Base-by-base conservation (phyloP, 2,888 invertebrate species). In the Ochropleura plecta region DNA sequence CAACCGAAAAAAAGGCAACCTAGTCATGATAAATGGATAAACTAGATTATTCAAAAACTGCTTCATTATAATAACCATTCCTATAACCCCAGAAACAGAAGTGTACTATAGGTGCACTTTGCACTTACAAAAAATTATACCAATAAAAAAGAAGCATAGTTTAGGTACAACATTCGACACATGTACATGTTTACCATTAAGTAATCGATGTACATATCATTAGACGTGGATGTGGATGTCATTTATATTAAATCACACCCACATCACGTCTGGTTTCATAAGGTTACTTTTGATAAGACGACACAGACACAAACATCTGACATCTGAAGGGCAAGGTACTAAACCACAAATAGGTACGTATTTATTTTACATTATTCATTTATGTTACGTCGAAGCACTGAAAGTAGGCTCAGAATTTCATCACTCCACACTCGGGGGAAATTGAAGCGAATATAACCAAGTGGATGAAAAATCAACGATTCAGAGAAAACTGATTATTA, bases 381-480 rank as follows among this genome's bases (percentile, higher is more conserved):
- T 44, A 20, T n/a, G 44, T 68, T 68, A 42, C 53, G 65, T 75
- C 48, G 42, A 57, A 42, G 30, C 12, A 48, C 57, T 53, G 20
- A 16, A 18, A 57, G 40, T 42, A 63, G 5, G 51, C 51, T 62
- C 49, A 49, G 64, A 66, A 30, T 78, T 66, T 44, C 44, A 80
- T 59, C 49, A 42, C 46, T 53, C 42, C 48, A 69, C 53, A 66
- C 83, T 71, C 76, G 16, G 30, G 76, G 63, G 62, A 76, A 76
- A 82, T 76, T 76, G 51, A 51, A 66, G 46, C 60, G 48, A 79
- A 76, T 16, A 63, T 51, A 70, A 73, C 14, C 63, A 53, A 64
- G 48, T 42, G 44, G 57, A 63, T 66, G 59, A 60, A 73, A 78
- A 78, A 70, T 64, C 57, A 76, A 51, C 76, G 49, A 78, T 73